phyloP scores from a whole-genome alignment of 2,113 vertebrate genomes.

The Porphyrio hochstetteri region DNA sequence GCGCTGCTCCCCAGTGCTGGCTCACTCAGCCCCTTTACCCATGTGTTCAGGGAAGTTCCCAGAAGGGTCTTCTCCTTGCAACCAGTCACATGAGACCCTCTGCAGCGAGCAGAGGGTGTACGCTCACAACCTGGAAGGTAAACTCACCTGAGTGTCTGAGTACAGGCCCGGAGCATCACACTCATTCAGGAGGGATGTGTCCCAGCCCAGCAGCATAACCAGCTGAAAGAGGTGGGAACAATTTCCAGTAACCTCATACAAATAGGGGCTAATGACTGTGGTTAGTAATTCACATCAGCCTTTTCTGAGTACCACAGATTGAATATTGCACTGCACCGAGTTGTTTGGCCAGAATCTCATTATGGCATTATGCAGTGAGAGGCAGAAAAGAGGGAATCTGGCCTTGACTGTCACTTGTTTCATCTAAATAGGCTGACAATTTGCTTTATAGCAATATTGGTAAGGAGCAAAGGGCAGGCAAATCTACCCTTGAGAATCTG shows the following conservation, averaged over 20 bases:
- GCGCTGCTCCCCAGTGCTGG: not conserved
- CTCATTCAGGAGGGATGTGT: not conserved
- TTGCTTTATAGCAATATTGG: not conserved
- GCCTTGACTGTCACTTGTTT: slow-evolving; percentile 22
- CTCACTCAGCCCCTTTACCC: not conserved
- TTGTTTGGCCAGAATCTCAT: slow-evolving; percentile 16
- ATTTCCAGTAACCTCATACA: slow-evolving; percentile 8
- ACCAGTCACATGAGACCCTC: not conserved
- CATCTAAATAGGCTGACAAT: not conserved
- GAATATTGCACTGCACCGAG: not conserved
- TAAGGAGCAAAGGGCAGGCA: not conserved
- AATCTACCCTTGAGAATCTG: slow-evolving; percentile 22
- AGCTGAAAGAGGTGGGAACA: not conserved
- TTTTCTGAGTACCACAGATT: not conserved
- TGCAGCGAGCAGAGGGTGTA: not conserved
- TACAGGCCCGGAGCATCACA: not conserved
- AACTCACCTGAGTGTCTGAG: not conserved
- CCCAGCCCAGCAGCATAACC: not conserved
- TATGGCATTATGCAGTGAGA: slow-evolving; percentile 2
- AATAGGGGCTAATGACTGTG: not conserved
- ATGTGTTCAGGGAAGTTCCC: not conserved
- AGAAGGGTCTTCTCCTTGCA: not conserved
- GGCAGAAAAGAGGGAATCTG: slow-evolving; percentile 6
- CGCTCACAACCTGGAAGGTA: not conserved
- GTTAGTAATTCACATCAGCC: not conserved